Base-by-base conservation (phyloP, 2,888 invertebrate species). In the Athrips mouffetella region DNA sequence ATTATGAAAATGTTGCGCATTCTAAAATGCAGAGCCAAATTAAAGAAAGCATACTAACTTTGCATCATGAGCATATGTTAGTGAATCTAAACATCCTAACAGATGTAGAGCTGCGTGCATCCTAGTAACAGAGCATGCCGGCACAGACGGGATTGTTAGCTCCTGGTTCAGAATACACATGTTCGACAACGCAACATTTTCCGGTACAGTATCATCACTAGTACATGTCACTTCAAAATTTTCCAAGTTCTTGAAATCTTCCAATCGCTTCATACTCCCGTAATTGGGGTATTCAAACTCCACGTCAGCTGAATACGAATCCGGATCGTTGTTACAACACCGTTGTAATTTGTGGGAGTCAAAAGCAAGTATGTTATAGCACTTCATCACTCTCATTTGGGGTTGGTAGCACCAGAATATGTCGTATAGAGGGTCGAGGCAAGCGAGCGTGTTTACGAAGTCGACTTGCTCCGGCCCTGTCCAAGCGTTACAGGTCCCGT, bases 401-500 rank as follows among this genome's bases (percentile, higher is more conserved):
- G 93, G 92, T 72, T 94, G 92, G 62, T 93, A 98, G 61, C 96
- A 94, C 98, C 98, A 99, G 1, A 99, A 87, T 0, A 98, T 94
- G 79, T 98, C 96, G 79, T 97, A 98, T 46, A 94, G 89, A 0
- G 98, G 96, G 85, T 99, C 99, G 63, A 98, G 89, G 65, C 94
- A 94, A 0, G 94, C 92, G 41, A 94, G 92, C 57, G 93, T 93
- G 62, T 93, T 93, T 13, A 91, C 92, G 58, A 98, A 94, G 73
- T 96, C 94, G 0, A 94, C 94, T 79, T 98, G 98, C 63, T 96
- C 95, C 11, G 90, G 83, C 6, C 94, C 94, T 54, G 91, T 91
- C 86, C 96, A 98, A 10, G 96, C 93, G 51, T 92, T 92, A 74
- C 98, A 98, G 54, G 92, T 93, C 11, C 98, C 97, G 70, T 98